Percentiles rank a stretch among this genome's conserved stretches.
Evolutionary conservation across 1,140 invertebrate genomes (phyloP).

Genomic region (Caenorhabditis elegans): WBcel235 BX284606.5:9413001-9413500

Average conservation of each 20-base stretch:
- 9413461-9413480: too few species aligned
- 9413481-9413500: too few species aligned
- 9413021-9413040: constrained; percentile 22
- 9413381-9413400: constrained; percentile 71
- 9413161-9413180: constrained; percentile 82
- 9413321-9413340: constrained; percentile 74
- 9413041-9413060: background rate
- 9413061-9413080: background rate
- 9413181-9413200: constrained; percentile 82
- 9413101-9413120: background rate
- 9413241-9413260: constrained; percentile 48
- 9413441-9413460: too few species aligned
- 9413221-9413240: constrained; percentile 52
- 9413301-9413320: constrained; percentile 53
- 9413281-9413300: constrained; percentile 22
- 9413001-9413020: background rate
- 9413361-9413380: constrained; percentile 86
- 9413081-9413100: background rate
- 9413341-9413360: constrained; percentile 79
- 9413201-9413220: constrained; percentile 72
- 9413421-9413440: too few species aligned
- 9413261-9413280: constrained; percentile 36
- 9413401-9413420: too few species aligned
- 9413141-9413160: constrained; percentile 74
- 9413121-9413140: constrained; percentile 43